Evolutionary conservation across 2,113 vertebrate species (phyloP).

Genomic region (Austrofundulus limnaeus): DNA sequence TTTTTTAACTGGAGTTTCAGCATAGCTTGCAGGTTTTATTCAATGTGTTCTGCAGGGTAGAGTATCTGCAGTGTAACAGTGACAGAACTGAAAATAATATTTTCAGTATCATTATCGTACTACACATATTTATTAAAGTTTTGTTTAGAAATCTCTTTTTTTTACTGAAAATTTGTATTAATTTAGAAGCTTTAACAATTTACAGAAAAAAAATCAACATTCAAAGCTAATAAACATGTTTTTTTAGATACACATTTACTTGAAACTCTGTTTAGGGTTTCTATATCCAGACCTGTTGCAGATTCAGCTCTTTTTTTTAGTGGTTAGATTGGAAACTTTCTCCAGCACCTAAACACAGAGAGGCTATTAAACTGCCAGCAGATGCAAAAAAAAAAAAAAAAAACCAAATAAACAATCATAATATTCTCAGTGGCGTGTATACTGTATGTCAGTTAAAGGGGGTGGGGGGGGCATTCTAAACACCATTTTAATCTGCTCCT

Average conservation of each 20-base stretch:
- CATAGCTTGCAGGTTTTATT: constrained; percentile 4
- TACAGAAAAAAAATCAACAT: too few relatives aligned
- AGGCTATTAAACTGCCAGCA: constrained; percentile 17
- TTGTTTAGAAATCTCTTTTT: too few relatives aligned
- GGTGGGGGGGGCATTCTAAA: constrained; percentile 43
- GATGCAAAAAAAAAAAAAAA: constrained; percentile 17
- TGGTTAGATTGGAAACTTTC: background rate
- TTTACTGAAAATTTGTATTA: too few relatives aligned
- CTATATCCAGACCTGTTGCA: too few relatives aligned
- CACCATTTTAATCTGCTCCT: constrained; percentile 60
- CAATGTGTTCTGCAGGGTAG: background rate
- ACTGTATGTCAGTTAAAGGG: constrained; percentile 2
- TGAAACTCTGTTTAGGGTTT: too few relatives aligned
- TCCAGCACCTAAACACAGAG: background rate
- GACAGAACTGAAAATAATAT: too few relatives aligned
- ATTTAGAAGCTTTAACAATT: too few relatives aligned
- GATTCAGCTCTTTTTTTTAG: constrained; percentile 3
- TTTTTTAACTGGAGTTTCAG: background rate
- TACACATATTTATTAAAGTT: too few relatives aligned
- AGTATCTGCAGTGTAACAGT: background rate
- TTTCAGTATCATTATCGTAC: too few relatives aligned
- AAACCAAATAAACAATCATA: too few relatives aligned
- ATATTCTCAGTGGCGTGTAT: constrained; percentile 14
- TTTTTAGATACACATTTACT: too few relatives aligned
- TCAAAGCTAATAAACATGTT: too few relatives aligned